phyloP scores from a whole-genome alignment of 2,797 vertebrate species.

The Poliocrania exsul region DNA sequence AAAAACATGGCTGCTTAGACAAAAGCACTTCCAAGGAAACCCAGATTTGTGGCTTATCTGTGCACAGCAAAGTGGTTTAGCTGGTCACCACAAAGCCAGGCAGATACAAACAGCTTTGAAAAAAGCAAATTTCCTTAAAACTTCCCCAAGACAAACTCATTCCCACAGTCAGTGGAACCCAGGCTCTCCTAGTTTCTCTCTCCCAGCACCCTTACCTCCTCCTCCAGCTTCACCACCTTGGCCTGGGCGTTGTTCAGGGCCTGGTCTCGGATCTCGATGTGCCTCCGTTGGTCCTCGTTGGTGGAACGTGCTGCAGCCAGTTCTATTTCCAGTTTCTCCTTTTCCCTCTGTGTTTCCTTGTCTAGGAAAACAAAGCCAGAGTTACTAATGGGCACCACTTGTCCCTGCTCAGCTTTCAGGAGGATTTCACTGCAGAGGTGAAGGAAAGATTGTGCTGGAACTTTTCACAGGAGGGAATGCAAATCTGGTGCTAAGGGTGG shows the following conservation, averaged over 20 bases:
- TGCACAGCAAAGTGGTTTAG: not conserved
- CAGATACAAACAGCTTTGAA: not conserved
- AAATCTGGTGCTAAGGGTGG: not conserved
- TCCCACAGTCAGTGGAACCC: not conserved
- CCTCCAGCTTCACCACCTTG: conserved; percentile 97
- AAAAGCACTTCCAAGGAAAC: conserved; percentile 29
- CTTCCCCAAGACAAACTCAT: not conserved
- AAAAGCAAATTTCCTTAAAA: not conserved
- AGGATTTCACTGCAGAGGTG: not conserved
- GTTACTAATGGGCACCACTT: not conserved
- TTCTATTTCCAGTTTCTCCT: conserved; percentile 96
- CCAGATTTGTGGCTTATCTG: conserved; percentile 21
- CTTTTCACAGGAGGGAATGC: not conserved
- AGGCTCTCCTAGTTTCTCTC: not conserved
- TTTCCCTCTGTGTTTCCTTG: conserved; percentile 92
- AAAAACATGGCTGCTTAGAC: not conserved
- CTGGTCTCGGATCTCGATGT: conserved; percentile 98
- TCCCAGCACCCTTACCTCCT: conserved; percentile 85
- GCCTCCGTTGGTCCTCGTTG: conserved; percentile 94
- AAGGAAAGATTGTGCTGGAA: not conserved
- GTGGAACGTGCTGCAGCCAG: conserved; percentile 88
- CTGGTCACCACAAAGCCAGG: conserved; percentile 13
- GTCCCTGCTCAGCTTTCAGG: not conserved
- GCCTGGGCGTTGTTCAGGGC: conserved; percentile 96
- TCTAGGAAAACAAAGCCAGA: conserved; percentile 75